Percentiles rank a stretch among this genome's conserved stretches.
These are phyloP conservation scores for Coelogynopora nodosa DNA, from an alignment of 2,888 invertebrate species.

Conservation along the genomic window DNA sequence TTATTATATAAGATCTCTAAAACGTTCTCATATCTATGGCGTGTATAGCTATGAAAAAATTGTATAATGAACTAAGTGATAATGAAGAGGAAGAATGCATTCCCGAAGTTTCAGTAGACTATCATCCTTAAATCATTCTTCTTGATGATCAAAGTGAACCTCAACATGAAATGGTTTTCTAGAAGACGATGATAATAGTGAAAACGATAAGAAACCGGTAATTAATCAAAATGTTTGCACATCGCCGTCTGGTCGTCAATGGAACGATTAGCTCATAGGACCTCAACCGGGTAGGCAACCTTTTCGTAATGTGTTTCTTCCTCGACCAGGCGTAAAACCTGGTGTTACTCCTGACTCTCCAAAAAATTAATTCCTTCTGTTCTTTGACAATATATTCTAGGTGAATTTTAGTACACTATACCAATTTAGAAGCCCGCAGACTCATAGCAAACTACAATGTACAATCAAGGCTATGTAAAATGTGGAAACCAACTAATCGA, in stretches of 20 bases:
- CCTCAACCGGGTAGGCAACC: neutral
- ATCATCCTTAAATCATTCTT: no score
- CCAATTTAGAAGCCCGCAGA: neutral
- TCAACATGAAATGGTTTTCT: no score
- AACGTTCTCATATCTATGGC: no score
- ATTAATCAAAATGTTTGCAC: no score
- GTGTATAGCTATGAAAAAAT: no score
- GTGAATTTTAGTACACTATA: neutral
- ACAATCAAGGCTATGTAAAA: neutral
- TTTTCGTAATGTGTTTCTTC: neutral
- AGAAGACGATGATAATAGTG: no score
- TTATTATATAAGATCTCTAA: no score
- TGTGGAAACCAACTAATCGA: neutral
- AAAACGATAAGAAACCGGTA: no score
- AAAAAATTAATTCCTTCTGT: neutral
- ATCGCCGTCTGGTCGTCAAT: neutral
- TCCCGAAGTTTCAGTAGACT: no score
- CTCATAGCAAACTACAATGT: neutral
- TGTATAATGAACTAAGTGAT: no score
- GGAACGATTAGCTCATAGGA: neutral
- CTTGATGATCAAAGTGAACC: no score
- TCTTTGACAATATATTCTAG: neutral
- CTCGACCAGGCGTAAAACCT: neutral
- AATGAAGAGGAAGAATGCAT: no score
- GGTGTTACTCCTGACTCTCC: neutral